Conservation (phyloP, 2,888 invertebrate genomes). For the Luperina nickerlii region DNA sequence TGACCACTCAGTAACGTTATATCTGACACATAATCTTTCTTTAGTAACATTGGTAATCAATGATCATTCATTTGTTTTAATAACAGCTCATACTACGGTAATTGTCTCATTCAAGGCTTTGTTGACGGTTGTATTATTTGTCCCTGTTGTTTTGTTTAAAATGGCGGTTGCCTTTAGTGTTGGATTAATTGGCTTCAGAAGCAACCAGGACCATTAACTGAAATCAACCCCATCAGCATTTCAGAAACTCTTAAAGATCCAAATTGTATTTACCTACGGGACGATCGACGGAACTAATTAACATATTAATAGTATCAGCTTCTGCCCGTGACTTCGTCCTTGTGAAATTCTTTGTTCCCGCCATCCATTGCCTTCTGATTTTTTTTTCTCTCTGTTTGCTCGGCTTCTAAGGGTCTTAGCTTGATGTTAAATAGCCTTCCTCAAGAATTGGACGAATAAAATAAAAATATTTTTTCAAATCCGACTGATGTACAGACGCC, state of each 20-base stretch:
- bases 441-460: background rate
- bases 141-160: background rate
- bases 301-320: no score
- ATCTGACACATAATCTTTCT: slow-evolving; percentile 17
- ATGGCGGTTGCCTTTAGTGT: background rate
- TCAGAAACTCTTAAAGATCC: background rate
- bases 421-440: no score
- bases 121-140: background rate
- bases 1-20: slow-evolving; percentile 16
- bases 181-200: background rate
- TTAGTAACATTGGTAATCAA: background rate
- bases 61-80: slow-evolving; percentile 1
- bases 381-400: background rate
- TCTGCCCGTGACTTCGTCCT: no score
- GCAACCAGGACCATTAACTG: background rate
- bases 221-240: background rate
- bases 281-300: background rate
- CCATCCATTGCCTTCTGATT: background rate
- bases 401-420: no score
- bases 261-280: background rate
- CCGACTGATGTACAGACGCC: no score
- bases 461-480: no score
- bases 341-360: background rate
- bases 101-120: background rate
- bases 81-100: background rate